Conservation (phyloP, 1,140 invertebrate genomes). For the Penaeus japonicus region DNA sequence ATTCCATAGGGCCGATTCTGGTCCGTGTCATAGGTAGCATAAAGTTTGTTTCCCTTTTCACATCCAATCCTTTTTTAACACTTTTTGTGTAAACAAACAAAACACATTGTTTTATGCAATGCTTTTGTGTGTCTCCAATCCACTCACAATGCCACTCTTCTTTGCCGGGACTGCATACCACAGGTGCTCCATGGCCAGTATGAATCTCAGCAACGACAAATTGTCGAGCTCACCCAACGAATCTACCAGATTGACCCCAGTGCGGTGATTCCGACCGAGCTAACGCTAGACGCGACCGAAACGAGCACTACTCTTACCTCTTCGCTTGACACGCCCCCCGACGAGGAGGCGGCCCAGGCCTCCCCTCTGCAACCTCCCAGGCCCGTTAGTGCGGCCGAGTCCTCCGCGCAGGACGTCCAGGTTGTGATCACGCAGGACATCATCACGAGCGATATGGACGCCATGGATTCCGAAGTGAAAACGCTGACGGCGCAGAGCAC, state of each 20-base stretch:
- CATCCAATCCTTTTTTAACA: conserved; percentile 50
- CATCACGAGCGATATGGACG: conserved; percentile 24
- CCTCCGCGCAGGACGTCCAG: conserved; percentile 27
- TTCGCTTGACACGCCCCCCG: conserved; percentile 28
- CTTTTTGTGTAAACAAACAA: not conserved
- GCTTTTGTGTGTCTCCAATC: conserved; percentile 54
- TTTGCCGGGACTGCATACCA: conserved; percentile 59
- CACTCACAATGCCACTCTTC: conserved; percentile 59
- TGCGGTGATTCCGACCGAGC: conserved; percentile 56
- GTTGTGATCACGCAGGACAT: conserved; percentile 39
- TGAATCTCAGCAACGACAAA: conserved; percentile 59
- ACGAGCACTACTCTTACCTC: conserved; percentile 54
- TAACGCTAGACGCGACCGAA: conserved; percentile 53
- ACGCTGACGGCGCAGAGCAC: conserved; percentile 13
- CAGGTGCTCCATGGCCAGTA: conserved; percentile 60
- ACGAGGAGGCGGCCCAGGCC: conserved; percentile 20
- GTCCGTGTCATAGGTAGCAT: conserved; percentile 48
- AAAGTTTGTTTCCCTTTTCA: conserved; percentile 48
- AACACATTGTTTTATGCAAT: conserved; percentile 53
- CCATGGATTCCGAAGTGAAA: conserved; percentile 40
- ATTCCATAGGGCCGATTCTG: conserved; percentile 51
- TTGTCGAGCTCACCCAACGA: conserved; percentile 59
- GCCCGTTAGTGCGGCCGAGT: not conserved
- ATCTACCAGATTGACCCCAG: conserved; percentile 60
- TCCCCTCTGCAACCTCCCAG: not conserved